Evolutionary conservation across 2,113 vertebrate genomes (phyloP).

Genomic region (Muntiacus reevesi): DNA sequence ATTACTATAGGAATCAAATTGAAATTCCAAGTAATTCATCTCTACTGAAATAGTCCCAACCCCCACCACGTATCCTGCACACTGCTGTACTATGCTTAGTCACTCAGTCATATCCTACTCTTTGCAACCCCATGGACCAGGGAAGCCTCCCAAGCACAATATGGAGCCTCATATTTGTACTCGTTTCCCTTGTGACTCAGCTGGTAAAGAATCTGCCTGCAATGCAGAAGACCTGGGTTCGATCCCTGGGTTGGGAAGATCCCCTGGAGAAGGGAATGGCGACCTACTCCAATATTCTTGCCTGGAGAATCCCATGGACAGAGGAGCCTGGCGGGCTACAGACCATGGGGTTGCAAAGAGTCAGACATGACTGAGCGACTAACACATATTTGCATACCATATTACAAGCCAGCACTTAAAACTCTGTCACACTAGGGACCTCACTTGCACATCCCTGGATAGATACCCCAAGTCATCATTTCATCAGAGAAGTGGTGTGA

Average conservation of each 20-base stretch:
- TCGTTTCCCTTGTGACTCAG: neutral
- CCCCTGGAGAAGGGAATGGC: neutral
- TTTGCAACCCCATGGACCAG: neutral
- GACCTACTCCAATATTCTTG: neutral
- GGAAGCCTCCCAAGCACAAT: neutral
- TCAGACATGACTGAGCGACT: neutral
- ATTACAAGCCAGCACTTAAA: neutral
- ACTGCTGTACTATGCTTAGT: neutral
- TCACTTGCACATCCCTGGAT: neutral
- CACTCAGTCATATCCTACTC: neutral
- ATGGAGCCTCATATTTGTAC: neutral
- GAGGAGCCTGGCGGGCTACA: neutral
- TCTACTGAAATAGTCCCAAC: neutral
- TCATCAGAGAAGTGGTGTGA: neutral
- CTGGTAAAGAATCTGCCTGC: neutral
- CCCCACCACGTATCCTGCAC: neutral
- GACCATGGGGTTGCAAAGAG: neutral
- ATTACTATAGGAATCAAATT: constrained; percentile 21
- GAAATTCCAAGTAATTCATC: constrained; percentile 34
- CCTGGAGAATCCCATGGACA: neutral
- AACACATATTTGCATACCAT: neutral
- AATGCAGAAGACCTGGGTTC: neutral
- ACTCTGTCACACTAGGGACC: neutral
- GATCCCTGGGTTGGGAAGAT: neutral
- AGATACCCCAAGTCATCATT: neutral